Evolutionary conservation across 2,888 invertebrate genomes (phyloP), one percentile per base, ranked within the genome.

Genomic region (Tortrix viridana): DNA sequence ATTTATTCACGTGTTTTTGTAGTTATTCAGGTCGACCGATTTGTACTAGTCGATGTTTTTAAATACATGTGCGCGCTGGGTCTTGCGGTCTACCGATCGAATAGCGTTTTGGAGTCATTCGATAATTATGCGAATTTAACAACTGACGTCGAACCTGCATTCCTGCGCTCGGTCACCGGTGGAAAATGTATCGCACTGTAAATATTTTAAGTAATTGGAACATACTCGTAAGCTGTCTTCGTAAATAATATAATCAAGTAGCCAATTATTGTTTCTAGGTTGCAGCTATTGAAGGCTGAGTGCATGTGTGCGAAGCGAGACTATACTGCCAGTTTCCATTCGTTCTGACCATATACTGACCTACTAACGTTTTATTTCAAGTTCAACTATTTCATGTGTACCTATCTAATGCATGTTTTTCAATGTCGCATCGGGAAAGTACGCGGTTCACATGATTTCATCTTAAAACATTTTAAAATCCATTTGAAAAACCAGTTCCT

Each of bases 21-120:
- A 37, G 62, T 53, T 48, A 63, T 63, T 58, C 48, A 19, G 57
- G 57, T 48, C 48, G 58, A 22, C 47, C 63, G 53, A 58, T 53
- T 63, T 62, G 53, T 38, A 46, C 38, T 18, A 57, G 20, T 26
- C 38, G 38, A 46, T 58, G 63, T 63, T 58, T 58, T 58, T 63
- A 52, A 58, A 63, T 63, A 63, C 47, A 22, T 43, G 58, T 26
- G 16, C 53, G 23, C 57, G 22, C 53, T 46, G 37, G 26, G 52
- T 37, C 56, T 38, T 38, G 52, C 47, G 38, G 57, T 47, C 41
- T 47, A 43, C 47, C 58, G 63, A 47, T 57, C 38, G 37, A 43
- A n/a, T 41, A 16, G 41, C 16, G n/a, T 19, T 20, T 20, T 4
- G 46, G 1, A 46, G 18, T 1, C 41, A 16, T 32, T 32, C 12